Conservation (phyloP, 2,888 invertebrate species). For the Lepidocyrtinus sp. region DNA sequence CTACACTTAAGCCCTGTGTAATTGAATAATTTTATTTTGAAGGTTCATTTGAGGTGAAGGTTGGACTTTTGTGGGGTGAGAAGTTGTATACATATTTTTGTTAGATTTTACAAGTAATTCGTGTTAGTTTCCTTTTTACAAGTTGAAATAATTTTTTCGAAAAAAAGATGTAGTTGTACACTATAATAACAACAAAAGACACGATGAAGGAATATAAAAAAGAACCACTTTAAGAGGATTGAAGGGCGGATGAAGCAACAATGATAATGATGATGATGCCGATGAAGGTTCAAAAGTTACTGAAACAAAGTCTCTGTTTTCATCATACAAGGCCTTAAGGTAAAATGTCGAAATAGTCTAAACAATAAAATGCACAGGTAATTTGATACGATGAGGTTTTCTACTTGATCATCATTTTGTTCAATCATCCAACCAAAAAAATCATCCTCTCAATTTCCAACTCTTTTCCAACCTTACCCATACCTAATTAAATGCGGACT, state of each 20-base stretch:
- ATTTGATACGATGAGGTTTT: constrained; percentile 13
- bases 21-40: constrained; percentile 59
- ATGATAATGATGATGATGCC: constrained; percentile 9
- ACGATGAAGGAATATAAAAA: constrained; percentile 14
- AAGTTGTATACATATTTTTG: constrained; percentile 11
- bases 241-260: constrained; percentile 36
- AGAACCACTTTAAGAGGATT: constrained; percentile 53
- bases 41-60: constrained; percentile 61
- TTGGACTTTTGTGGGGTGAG: constrained; percentile 33
- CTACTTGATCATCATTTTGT: background rate
- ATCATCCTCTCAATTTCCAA: background rate
- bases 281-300: constrained; percentile 9
- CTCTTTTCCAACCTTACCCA: background rate
- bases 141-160: constrained; percentile 10
- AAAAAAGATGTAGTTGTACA: background rate
- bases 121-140: background rate
- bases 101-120: constrained; percentile 1
- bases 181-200: background rate
- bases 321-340: too few relatives aligned
- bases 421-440: constrained; percentile 9
- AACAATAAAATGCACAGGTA: too few relatives aligned
- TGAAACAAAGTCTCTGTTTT: too few relatives aligned
- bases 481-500: constrained; percentile 6
- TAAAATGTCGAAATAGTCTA: too few relatives aligned
- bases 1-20: constrained; percentile 45